Base-by-base conservation (phyloP, 2,888 invertebrate species). In the Tetheella fluctuosa region DNA sequence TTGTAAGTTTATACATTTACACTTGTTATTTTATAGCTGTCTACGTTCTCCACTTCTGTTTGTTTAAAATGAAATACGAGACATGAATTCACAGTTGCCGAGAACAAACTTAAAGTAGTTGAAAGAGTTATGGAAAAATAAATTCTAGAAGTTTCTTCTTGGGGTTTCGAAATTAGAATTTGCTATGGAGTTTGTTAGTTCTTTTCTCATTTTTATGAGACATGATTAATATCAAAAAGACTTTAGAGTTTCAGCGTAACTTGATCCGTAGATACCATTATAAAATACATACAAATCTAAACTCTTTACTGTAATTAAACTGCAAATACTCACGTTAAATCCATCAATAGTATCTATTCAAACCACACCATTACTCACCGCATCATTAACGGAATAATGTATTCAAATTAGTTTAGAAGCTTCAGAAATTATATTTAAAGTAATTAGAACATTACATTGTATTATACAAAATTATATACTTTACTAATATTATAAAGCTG, bases 281-380 rank as follows among this genome's bases (percentile, higher is more conserved):
- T n/a, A n/a, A n/a, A n/a, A n/a, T n/a, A n/a, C n/a, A n/a, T n/a
- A n/a, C n/a, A n/a, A n/a, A n/a, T n/a, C n/a, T n/a, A n/a, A n/a
- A n/a, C n/a, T n/a, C n/a, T n/a, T n/a, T n/a, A n/a, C n/a, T n/a
- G n/a, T n/a, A n/a, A n/a, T n/a, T n/a, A n/a, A n/a, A n/a, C n/a
- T n/a, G n/a, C n/a, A n/a, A n/a, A n/a, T n/a, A n/a, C n/a, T n/a
- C 20, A 10, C 10, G 4, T 48, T 17, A 42, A n/a, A 17, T 34
- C 20, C 20, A 20, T 1, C 34, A 34, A 54, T 17, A 7, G 30
- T 20, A 42, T 17, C 4, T 42, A 55, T 34, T 55, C 53, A 54
- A 23, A 55, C 20, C 55, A 20, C 55, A 34, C 20, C 55, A 55
- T 55, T 55, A 55, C 54, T 13, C 34, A 34, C 30, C 34, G 20